Conservation (phyloP, 2,113 vertebrate species). For the Gila orcuttii region DNA sequence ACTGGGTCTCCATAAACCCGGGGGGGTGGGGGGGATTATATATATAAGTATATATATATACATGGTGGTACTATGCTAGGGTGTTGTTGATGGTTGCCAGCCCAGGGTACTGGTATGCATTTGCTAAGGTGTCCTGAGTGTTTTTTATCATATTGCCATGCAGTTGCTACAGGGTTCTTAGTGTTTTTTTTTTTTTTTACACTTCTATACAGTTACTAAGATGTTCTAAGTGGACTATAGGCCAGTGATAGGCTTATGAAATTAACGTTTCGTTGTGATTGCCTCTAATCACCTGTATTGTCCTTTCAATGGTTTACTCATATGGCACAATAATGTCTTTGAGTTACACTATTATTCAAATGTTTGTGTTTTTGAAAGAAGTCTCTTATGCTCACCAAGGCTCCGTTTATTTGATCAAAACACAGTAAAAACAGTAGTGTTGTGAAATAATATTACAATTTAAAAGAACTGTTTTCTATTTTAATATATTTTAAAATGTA, state of each 20-base stretch:
- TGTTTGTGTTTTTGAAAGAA: not conserved
- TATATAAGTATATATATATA: not conserved
- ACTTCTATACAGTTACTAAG: not conserved
- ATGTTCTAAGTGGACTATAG: not conserved
- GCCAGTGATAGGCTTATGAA: not conserved
- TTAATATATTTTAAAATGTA: too few species aligned
- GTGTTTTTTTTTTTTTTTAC: not conserved
- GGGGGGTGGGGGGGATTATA: not conserved
- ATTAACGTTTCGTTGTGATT: not conserved
- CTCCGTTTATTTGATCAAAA: too few species aligned
- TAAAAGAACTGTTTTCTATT: too few species aligned
- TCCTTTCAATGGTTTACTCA: not conserved
- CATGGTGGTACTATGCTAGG: too few species aligned
- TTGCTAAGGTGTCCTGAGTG: not conserved
- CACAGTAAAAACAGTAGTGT: too few species aligned
- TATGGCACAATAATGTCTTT: not conserved
- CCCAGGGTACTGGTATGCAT: too few species aligned
- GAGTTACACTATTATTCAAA: not conserved
- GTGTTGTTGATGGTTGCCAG: too few species aligned
- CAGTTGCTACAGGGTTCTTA: not conserved
- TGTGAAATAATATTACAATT: too few species aligned
- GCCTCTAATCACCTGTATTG: not conserved
- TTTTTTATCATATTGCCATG: not conserved
- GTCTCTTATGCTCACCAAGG: too few species aligned
- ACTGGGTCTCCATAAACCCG: not conserved